These are phyloP conservation scores for Seriola rivoliana DNA, from an alignment of 2,113 vertebrate species.

Conservation along the genomic window DNA sequence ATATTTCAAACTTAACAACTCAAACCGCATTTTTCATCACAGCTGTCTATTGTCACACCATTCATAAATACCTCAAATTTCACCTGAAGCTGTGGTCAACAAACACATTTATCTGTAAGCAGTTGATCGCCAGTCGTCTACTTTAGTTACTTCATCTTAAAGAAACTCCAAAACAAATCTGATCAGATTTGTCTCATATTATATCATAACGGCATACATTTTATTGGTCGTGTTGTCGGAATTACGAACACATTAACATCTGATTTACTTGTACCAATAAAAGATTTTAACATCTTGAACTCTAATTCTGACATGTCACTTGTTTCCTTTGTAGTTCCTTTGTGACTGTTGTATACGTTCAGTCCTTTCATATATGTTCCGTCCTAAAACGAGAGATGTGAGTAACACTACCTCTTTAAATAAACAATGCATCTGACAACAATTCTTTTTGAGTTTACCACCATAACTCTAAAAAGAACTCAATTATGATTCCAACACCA, in stretches of 20 bases:
- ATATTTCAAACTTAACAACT: slow-evolving; percentile 1
- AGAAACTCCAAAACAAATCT: background rate
- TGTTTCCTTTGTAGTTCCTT: background rate
- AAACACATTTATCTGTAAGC: background rate
- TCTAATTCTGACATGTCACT: background rate
- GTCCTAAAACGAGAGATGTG: slow-evolving; percentile 44
- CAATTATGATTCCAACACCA: slow-evolving; percentile 5
- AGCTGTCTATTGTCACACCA: slow-evolving; percentile 5
- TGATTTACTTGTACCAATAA: background rate
- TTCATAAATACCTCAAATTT: slow-evolving; percentile 24
- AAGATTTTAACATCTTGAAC: background rate
- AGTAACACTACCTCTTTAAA: background rate
- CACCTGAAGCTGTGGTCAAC: background rate
- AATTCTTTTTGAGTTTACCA: background rate
- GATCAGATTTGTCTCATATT: background rate
- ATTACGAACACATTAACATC: background rate
- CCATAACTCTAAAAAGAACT: background rate
- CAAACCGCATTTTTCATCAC: slow-evolving; percentile 15
- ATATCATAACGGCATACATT: background rate
- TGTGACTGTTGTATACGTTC: background rate
- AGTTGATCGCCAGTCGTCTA: background rate
- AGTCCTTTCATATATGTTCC: background rate
- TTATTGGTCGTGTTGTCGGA: background rate
- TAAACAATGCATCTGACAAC: background rate
- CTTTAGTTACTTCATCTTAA: background rate